A percentile compares a stretch with the other conserved stretches of the same genome.
These are phyloP conservation scores for Acanthornis magna DNA, from an alignment of 2,797 vertebrate genomes.

Conservation along the genomic window DNA sequence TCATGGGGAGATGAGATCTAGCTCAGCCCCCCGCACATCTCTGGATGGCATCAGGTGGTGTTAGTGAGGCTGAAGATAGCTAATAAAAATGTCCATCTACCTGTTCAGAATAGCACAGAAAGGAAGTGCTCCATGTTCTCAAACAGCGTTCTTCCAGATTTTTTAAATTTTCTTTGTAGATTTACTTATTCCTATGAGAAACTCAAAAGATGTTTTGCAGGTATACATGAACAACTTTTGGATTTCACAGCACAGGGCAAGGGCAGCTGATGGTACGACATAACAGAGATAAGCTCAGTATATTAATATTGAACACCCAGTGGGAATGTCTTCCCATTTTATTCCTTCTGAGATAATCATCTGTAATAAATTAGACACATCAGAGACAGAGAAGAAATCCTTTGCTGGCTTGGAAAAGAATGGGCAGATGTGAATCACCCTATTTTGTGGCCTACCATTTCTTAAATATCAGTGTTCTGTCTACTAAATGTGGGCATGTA, in stretches of 20 bases:
- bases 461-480: background rate
- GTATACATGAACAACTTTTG: background rate
- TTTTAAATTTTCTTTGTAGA: background rate
- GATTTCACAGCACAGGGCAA: background rate
- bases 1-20: background rate
- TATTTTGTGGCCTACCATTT: background rate
- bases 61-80: background rate
- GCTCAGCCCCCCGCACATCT: background rate
- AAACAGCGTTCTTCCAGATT: background rate
- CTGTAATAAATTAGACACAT: conserved; percentile 3
- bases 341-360: background rate
- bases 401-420: background rate
- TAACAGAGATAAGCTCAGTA: background rate
- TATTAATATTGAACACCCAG: background rate
- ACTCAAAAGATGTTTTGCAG: background rate
- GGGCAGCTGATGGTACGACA: background rate
- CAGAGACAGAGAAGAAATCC: background rate
- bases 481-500: background rate
- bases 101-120: background rate
- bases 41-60: background rate
- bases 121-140: background rate
- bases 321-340: background rate
- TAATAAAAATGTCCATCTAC: background rate
- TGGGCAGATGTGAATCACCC: background rate
- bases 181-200: background rate